Evolutionary conservation across 2,113 vertebrate species (phyloP), one percentile per base, ranked within the genome.

Genomic region (Ameiurus melas): DNA sequence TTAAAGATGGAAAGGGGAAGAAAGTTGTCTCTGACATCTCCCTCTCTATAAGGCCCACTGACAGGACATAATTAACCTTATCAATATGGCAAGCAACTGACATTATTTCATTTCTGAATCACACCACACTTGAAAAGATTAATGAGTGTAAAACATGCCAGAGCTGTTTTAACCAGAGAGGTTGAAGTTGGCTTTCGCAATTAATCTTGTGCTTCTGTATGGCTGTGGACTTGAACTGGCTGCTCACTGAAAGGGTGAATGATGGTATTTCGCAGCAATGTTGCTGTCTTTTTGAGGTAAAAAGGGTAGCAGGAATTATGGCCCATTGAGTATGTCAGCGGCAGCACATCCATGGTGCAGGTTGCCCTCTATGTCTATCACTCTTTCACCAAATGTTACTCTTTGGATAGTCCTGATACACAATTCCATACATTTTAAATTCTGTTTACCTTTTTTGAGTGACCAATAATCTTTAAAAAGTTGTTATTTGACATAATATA

Each of bases 11-110:
- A 79, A 47, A 77, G 22, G 51, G 57, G 33, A 36, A 62, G 82
- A 88, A 88, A 66, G 71, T 19, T 79, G 43, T 68, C 30, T 36
- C 58, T 68, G 60, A 85, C 47, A 53, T 89, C 68, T 87, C 47
- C 36, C 36, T 73, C 25, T 17, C 22, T 84, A 47, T 81, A 43
- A 62, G 13, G 30, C 62, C 36, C 43, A 77, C 83, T 78, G 77
- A 89, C 51, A 83, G 75, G 13, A 14, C 2, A 33, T 85, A 89
- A 92, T 91, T 89, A 91, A 91, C 83, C 88, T 90, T 90, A 91
- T 92, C 89, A 87, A 87, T 89, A 85, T 89, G 90, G 87, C 83
- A 90, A 87, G 85, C 86, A 78, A 85, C 89, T 91, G 85, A 89
- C 88, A 87, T 89, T 87, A 87, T 85, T 89, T 83, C 88, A 87